These are phyloP conservation scores for Pterocles burchelli DNA, from an alignment of 2,113 vertebrate species.

Conservation along the genomic window DNA sequence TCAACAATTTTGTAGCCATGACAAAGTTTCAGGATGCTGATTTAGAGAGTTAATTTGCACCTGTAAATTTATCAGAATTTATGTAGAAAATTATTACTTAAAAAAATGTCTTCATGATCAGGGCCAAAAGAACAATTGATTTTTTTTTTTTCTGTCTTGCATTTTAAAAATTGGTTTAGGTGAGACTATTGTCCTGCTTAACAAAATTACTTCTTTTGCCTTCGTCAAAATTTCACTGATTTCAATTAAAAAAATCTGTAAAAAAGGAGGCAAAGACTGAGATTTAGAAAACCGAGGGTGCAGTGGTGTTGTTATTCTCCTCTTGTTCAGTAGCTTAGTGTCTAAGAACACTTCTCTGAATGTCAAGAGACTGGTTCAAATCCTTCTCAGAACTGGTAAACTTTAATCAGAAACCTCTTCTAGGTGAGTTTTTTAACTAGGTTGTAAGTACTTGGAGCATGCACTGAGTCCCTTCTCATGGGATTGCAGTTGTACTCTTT, in stretches of 20 bases:
- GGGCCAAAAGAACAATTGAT: background rate
- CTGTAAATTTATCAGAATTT: background rate
- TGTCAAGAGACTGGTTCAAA: background rate
- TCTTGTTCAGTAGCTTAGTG: background rate
- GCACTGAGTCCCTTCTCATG: background rate
- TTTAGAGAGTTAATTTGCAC: conserved; percentile 25
- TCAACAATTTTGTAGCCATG: background rate
- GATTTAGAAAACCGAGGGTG: background rate
- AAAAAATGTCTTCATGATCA: background rate
- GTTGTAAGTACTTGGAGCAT: background rate
- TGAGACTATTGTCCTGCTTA: background rate
- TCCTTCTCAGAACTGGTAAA: background rate
- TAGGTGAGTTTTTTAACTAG: background rate
- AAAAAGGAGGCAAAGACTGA: background rate
- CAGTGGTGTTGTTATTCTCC: background rate
- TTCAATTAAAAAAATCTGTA: background rate
- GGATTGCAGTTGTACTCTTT: background rate
- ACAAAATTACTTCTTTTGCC: background rate
- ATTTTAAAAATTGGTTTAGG: background rate
- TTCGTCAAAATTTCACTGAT: background rate
- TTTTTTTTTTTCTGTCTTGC: background rate
- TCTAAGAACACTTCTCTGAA: background rate
- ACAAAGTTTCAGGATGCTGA: background rate
- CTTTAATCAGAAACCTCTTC: background rate
- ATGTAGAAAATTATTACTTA: background rate